These are phyloP conservation scores for Caligus rogercresseyi DNA, from an alignment of 1,140 invertebrate genomes.

Conservation along the genomic window DNA sequence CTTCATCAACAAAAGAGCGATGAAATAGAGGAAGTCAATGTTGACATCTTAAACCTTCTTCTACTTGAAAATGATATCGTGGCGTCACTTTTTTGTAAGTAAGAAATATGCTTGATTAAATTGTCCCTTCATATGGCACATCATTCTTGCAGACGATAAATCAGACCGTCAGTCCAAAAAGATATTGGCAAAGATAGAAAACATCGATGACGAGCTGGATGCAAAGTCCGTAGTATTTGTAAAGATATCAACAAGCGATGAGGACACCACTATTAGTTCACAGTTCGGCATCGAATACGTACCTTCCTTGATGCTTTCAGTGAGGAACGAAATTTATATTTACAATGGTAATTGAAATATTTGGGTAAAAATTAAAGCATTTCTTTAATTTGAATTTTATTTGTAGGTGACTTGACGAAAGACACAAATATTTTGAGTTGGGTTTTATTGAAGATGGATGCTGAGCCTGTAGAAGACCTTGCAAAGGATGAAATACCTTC, in stretches of 20 bases:
- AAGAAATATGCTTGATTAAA: conserved; percentile 9
- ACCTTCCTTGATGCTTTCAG: conserved; percentile 65
- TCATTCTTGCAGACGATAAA: neutral
- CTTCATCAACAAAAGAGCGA: conserved; percentile 67
- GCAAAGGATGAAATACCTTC: neutral
- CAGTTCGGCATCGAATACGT: conserved; percentile 74
- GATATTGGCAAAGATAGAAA: conserved; percentile 74
- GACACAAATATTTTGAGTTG: neutral
- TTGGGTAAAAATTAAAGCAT: neutral
- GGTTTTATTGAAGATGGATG: neutral
- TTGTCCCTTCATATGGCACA: neutral
- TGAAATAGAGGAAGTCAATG: conserved; percentile 85
- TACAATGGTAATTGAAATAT: conserved; percentile 47
- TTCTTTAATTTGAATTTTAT: neutral
- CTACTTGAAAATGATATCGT: conserved; percentile 74
- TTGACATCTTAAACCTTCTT: conserved; percentile 75
- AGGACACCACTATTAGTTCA: conserved; percentile 36
- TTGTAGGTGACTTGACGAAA: neutral
- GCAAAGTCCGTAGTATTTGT: conserved; percentile 67
- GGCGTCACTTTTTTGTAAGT: conserved; percentile 79
- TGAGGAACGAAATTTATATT: conserved; percentile 60
- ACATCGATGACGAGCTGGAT: conserved; percentile 86
- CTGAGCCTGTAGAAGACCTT: neutral
- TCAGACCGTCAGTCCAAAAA: conserved; percentile 30
- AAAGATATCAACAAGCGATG: conserved; percentile 81